Percentiles rank a stretch among this genome's conserved stretches.
These are phyloP conservation scores for Saturnia japonica DNA, from an alignment of 2,888 invertebrate species.

Conservation along the genomic window DNA sequence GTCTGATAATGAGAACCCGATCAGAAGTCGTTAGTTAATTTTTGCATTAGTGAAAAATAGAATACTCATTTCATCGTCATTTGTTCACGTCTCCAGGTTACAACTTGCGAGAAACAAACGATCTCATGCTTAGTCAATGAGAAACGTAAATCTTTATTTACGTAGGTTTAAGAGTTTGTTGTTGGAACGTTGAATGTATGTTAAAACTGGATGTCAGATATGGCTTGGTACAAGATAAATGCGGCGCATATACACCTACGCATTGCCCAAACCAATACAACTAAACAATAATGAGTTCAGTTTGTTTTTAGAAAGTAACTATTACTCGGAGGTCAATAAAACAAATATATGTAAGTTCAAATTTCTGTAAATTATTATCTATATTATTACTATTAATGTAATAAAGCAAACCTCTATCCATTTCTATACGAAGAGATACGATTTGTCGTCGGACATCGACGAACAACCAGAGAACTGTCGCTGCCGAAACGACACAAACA, in stretches of 20 bases:
- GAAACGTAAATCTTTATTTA: slow-evolving; percentile 7
- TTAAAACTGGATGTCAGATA: slow-evolving; percentile 14
- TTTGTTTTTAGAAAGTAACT: background rate
- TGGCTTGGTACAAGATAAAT: slow-evolving; percentile 5
- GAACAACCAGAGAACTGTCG: slow-evolving; percentile 86
- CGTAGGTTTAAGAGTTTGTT: slow-evolving; percentile 14
- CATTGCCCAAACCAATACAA: background rate
- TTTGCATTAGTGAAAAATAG: background rate
- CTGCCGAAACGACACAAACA: slow-evolving; percentile 84
- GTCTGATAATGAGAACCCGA: too few relatives aligned
- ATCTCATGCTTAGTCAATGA: background rate
- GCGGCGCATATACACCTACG: slow-evolving; percentile 1
- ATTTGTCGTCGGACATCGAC: slow-evolving; percentile 86
- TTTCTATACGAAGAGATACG: slow-evolving; percentile 83
- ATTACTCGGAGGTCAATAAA: slow-evolving; percentile 13
- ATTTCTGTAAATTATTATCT: slow-evolving; percentile 5
- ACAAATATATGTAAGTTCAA: background rate
- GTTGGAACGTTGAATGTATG: slow-evolving; percentile 4
- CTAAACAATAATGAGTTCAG: background rate
- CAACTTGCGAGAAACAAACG: background rate
- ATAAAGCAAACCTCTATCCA: slow-evolving; percentile 82
- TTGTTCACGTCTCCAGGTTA: background rate
- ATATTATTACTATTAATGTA: slow-evolving; percentile 9
- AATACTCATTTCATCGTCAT: background rate
- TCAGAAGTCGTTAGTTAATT: background rate